Evolutionary conservation across 2,113 vertebrate genomes (phyloP).

Genomic region (Scytalopus superciliaris): DNA sequence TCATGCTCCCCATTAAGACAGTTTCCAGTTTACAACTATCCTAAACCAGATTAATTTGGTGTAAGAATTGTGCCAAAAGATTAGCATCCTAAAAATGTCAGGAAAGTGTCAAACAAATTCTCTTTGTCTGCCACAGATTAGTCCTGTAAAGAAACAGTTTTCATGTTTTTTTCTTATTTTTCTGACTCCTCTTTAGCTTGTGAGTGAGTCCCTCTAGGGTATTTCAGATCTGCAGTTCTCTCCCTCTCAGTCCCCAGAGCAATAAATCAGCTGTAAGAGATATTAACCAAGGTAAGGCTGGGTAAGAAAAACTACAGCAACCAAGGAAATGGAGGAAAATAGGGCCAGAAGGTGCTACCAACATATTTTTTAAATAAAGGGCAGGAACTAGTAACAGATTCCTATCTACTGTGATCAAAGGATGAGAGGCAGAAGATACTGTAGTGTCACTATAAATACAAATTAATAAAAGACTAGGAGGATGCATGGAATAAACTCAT

Average conservation of each 20-base stretch:
- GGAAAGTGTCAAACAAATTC: background rate
- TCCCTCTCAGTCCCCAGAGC: background rate
- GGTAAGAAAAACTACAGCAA: background rate
- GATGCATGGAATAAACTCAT: background rate
- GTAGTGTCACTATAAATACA: background rate
- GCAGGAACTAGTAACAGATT: background rate
- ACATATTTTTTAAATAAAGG: background rate
- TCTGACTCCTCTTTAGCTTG: background rate
- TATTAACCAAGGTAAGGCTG: background rate
- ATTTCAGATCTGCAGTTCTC: background rate
- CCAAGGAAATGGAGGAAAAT: background rate
- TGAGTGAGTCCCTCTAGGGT: background rate
- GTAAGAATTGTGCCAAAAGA: background rate
- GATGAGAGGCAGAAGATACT: background rate
- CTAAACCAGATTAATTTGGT: background rate
- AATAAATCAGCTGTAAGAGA: background rate
- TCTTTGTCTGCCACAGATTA: background rate
- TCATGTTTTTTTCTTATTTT: background rate
- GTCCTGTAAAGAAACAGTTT: background rate
- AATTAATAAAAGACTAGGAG: background rate
- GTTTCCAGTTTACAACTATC: background rate
- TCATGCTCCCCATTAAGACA: background rate
- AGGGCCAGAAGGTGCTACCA: background rate
- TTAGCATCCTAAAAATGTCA: background rate
- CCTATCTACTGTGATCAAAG: background rate